phyloP scores from a whole-genome alignment of 2,888 invertebrate genomes.

The Bellardia pandia region DNA sequence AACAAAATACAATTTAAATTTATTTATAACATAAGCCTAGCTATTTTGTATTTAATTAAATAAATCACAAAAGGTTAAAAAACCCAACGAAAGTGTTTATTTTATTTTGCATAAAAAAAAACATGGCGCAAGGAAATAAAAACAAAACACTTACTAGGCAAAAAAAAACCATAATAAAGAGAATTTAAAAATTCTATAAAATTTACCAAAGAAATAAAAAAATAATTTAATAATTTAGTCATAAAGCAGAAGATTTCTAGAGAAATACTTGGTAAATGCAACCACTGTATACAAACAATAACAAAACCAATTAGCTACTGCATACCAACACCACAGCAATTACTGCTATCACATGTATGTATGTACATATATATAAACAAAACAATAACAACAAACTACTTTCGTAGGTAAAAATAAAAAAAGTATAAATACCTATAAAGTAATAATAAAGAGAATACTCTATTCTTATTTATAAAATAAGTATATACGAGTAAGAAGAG shows the following conservation, averaged over 20 bases:
- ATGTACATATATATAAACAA: neutral
- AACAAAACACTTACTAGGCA: too few species aligned
- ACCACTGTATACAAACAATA: slow-evolving; percentile 28
- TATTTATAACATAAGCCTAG: slow-evolving; percentile 13
- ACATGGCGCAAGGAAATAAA: too few species aligned
- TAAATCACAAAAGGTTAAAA: slow-evolving; percentile 40
- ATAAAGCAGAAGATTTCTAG: neutral
- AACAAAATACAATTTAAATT: neutral
- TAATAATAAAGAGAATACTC: slow-evolving; percentile 45
- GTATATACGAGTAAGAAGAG: slow-evolving; percentile 36
- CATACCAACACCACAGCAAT: slow-evolving; percentile 16
- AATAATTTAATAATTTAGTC: too few species aligned
- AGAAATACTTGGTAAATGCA: slow-evolving; percentile 16
- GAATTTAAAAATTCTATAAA: too few species aligned
- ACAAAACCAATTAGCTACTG: neutral
- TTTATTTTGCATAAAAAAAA: neutral
- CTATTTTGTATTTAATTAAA: slow-evolving; percentile 47
- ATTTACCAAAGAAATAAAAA: neutral
- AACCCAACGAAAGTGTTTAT: slow-evolving; percentile 50
- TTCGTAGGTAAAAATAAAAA: slow-evolving; percentile 38
- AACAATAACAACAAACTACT: slow-evolving; percentile 40
- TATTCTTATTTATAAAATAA: slow-evolving; percentile 5
- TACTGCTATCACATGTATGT: slow-evolving; percentile 20
- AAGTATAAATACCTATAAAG: neutral
- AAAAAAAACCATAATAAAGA: too few species aligned